Base-by-base conservation (phyloP, 2,113 vertebrate genomes). In the Leptodactylus fuscus region DNA sequence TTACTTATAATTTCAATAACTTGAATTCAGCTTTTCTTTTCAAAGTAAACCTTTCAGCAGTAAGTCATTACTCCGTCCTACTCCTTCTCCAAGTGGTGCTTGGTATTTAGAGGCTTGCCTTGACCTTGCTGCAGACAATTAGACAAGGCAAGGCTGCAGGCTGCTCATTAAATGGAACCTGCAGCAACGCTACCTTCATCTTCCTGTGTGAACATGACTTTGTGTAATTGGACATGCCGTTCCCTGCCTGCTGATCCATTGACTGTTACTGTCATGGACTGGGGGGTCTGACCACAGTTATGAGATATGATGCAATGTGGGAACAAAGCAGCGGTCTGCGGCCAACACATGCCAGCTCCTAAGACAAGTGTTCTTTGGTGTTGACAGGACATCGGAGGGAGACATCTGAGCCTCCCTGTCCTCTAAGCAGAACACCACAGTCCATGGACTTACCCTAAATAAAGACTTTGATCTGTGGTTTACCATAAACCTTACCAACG, bases 391-490 rank as follows among this genome's bases (percentile, higher is more conserved):
- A 20, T 18, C 55, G 32, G 36, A 53, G 15, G 32, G 48, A 18
- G 12, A 79, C 41, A 10, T 48, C 32, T 60, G 32, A 41, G 16
- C 22, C 65, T 24, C 41, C 65, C 20, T n/a, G 36, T 75, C 65
- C 65, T 38, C 32, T n/a, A 48, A 62, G 27, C 15, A 11, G 81
- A 41, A 71, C 32, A 20, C 49, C 34, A 29, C 49, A 60, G 11
- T 41, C 29, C n/a, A 16, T 10, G 27, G 32, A 24, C 44, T 51
- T 34, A 36, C 62, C 27, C 49, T 48, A 6, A 71, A 70, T 34
- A 53, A 29, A 15, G 15, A 55, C 65, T 73, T 71, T 82, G 67
- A 82, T 82, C 67, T 71, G 29, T 73, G 67, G 81, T 51, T 71
- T 51, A n/a, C 29, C 65, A 6, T 71, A 82, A 55, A 38, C 67